Conservation (phyloP, 2,113 vertebrate genomes). For the Dipodomys merriami region DNA sequence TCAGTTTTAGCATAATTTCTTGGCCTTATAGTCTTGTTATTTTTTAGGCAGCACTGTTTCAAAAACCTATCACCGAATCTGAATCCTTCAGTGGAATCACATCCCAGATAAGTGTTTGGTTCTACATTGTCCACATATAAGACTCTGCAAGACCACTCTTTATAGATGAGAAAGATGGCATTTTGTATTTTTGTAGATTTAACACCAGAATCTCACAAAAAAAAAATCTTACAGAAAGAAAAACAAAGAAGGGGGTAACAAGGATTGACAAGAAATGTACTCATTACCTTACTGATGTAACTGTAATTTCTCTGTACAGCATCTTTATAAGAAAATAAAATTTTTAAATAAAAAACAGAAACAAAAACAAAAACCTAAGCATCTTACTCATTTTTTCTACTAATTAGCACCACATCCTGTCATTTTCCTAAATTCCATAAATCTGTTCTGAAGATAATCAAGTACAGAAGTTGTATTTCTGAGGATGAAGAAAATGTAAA, state of each 20-base stretch:
- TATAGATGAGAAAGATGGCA: neutral
- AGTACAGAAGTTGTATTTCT: neutral
- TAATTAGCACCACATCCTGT: neutral
- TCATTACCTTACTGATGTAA: too few species aligned
- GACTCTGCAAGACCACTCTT: neutral
- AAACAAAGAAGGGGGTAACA: neutral
- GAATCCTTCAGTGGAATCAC: neutral
- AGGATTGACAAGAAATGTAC: too few species aligned
- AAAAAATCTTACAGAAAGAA: neutral
- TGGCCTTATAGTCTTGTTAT: neutral
- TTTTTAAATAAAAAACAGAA: too few species aligned
- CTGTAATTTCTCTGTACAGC: too few species aligned
- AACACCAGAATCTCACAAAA: neutral
- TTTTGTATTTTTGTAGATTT: conserved; percentile 10
- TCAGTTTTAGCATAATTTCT: neutral
- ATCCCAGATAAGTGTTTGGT: neutral
- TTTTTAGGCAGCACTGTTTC: neutral
- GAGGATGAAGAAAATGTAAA: neutral
- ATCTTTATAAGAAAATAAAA: neutral
- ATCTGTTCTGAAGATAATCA: neutral
- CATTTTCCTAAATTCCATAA: neutral
- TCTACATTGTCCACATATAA: neutral
- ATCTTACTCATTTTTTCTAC: neutral
- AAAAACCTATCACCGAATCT: neutral
- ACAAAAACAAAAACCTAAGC: neutral